Evolutionary conservation across 53 echinoderm and acorn worm genomes (phyloP), one percentile per base, ranked within the genome.

Genomic region (Holothuria scabra): DNA sequence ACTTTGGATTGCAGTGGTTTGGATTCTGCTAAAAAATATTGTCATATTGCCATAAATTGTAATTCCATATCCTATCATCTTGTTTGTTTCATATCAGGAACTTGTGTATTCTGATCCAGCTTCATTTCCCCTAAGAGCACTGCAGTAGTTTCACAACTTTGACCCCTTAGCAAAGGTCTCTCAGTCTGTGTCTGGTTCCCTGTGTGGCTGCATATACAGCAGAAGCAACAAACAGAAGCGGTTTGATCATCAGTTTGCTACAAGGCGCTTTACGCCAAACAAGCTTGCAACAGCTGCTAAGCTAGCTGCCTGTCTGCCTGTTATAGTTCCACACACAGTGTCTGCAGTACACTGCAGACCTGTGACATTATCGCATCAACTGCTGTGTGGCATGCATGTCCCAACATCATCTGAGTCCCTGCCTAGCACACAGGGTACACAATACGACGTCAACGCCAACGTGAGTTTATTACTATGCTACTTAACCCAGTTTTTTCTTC

Each of bases 331-430:
- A n/a, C 72, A 48, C 33, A 20, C 34, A 20, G 31, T n/a, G 32
- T 21, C 69, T 32, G 31, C 44, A 22, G 34, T 69, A 12, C 52
- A 52, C 52, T 52, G 52, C 18, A 52, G 52, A 12, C 65, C 65
- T 46, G 33, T 21, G 21, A 41, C 72, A 72, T 48, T 72, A 72
- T 44, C 44, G 72, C 21, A 46, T 26, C 37, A 48, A 72, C 72
- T 72, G 67, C 35, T 29, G 67, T 67, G 67, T 67, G 67, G 67
- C 21, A 67, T 67, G 67, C 67, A 67, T 67, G 72, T 72, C 72
- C 72, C 72, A 22, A 72, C 48, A 38, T 12, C 69, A 69, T 48
- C 72, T 3, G 52, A 52, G 52, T 44, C 72, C 72, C 72, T 72
- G 72, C 26, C 46, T 44, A 44, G 72, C 72, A 72, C 72, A 72